Conservation (phyloP, 2,797 vertebrate species). For the Typhlichthys eigenmanni region DNA sequence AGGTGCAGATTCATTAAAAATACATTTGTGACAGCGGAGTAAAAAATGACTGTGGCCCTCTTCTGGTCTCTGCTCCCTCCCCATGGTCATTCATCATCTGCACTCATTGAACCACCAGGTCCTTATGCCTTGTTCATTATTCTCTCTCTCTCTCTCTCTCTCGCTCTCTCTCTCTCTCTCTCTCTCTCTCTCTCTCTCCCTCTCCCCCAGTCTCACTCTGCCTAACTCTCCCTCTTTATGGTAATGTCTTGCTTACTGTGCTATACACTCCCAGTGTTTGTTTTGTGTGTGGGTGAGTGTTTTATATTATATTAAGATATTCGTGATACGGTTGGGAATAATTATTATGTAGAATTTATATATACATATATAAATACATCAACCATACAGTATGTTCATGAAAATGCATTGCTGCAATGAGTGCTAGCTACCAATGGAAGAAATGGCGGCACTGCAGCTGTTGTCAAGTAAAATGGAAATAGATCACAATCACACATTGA, state of each 20-base stretch:
- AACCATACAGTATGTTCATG: slow-evolving; percentile 29
- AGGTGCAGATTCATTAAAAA: slow-evolving; percentile 84
- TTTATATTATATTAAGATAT: slow-evolving; percentile 20
- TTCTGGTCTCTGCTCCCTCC: slow-evolving; percentile 82
- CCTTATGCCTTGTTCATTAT: slow-evolving; percentile 60
- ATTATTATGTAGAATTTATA: not conserved
- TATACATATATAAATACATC: not conserved
- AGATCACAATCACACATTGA: too few relatives aligned
- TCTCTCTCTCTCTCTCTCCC: not conserved
- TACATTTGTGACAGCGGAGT: slow-evolving; percentile 72
- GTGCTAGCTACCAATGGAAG: too few relatives aligned
- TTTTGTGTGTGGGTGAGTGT: slow-evolving; percentile 19
- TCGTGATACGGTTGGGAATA: slow-evolving; percentile 6
- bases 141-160: slow-evolving; percentile 21
- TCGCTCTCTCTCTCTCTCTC: slow-evolving; percentile 23
- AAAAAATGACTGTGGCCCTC: slow-evolving; percentile 74
- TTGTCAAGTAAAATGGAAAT: too few relatives aligned
- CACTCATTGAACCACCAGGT: slow-evolving; percentile 48
- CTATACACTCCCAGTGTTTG: slow-evolving; percentile 35
- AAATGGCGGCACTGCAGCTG: too few relatives aligned
- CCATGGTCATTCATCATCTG: slow-evolving; percentile 87
- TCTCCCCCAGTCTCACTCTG: not conserved
- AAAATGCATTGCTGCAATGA: too few relatives aligned
- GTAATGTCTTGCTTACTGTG: slow-evolving; percentile 2
- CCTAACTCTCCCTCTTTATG: not conserved